These are phyloP conservation scores for Podilymbus podiceps DNA, from an alignment of 2,113 vertebrate species.

Conservation along the genomic window DNA sequence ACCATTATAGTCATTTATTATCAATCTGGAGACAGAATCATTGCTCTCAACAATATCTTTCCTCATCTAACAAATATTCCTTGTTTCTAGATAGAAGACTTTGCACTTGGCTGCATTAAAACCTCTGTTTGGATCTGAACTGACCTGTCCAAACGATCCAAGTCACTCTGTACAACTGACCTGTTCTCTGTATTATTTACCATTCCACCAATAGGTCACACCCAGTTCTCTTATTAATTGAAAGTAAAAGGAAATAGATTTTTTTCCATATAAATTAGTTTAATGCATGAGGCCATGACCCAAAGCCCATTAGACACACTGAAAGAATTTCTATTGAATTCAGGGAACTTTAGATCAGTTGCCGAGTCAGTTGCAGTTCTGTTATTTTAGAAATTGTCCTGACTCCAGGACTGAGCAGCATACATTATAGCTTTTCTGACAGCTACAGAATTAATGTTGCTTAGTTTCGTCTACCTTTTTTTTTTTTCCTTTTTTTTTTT, in stretches of 20 bases:
- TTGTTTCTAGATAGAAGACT: conserved; percentile 3
- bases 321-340: conserved; percentile 38
- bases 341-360: background rate
- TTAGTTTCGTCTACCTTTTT: background rate
- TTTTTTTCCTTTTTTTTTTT: background rate
- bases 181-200: conserved; percentile 48
- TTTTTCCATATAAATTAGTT: conserved; percentile 44
- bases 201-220: conserved; percentile 39
- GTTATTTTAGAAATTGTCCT: conserved; percentile 10
- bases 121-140: background rate
- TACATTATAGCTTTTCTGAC: background rate
- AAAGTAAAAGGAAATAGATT: conserved; percentile 59
- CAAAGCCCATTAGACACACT: conserved; percentile 45
- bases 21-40: background rate
- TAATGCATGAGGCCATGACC: conserved; percentile 35
- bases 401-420: background rate
- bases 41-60: background rate
- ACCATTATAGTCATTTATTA: background rate
- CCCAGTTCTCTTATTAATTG: conserved; percentile 20
- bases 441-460: background rate
- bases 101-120: conserved; percentile 16
- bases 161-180: background rate
- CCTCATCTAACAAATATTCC: background rate
- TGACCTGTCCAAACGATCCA: background rate
- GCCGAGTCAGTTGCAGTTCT: background rate